Evolutionary conservation across 1,140 invertebrate species (phyloP).

Genomic region (Argopecten irradians): DNA sequence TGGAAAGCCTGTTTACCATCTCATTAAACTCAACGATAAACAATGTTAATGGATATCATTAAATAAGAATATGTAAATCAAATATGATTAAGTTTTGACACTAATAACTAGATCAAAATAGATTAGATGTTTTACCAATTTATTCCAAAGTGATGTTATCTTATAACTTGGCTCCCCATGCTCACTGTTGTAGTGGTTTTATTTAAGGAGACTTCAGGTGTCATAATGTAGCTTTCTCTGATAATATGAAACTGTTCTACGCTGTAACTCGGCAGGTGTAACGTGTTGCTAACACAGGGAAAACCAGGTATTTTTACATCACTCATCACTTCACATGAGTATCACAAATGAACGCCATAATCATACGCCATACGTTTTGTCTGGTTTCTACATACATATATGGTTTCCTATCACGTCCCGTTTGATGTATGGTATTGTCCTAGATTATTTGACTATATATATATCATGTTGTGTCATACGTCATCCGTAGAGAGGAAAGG

Average conservation of each 20-base stretch:
- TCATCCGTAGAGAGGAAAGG: too few relatives aligned
- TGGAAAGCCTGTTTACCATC: too few relatives aligned
- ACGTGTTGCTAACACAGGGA: not conserved
- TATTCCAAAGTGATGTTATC: not conserved
- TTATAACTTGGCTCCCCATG: not conserved
- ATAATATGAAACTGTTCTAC: not conserved
- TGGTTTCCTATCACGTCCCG: not conserved
- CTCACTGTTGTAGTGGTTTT: conserved; percentile 13
- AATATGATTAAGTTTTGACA: not conserved
- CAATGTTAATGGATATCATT: not conserved
- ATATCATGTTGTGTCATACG: too few relatives aligned
- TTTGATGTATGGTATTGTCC: not conserved
- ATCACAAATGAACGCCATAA: not conserved
- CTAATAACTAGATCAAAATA: conserved; percentile 19
- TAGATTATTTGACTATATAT: too few relatives aligned
- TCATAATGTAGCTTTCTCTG: not conserved
- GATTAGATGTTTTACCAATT: not conserved
- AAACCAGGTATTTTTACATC: not conserved
- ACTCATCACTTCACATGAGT: not conserved
- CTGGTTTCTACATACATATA: not conserved
- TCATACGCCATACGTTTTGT: not conserved
- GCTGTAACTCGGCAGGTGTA: not conserved
- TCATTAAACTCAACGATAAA: too few relatives aligned
- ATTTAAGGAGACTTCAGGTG: not conserved
- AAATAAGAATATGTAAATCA: not conserved